A percentile compares a stretch with the other conserved stretches of the same genome.
Evolutionary conservation across 1,140 invertebrate species (phyloP).

Genomic region (Mactra quadrangularis): DNA sequence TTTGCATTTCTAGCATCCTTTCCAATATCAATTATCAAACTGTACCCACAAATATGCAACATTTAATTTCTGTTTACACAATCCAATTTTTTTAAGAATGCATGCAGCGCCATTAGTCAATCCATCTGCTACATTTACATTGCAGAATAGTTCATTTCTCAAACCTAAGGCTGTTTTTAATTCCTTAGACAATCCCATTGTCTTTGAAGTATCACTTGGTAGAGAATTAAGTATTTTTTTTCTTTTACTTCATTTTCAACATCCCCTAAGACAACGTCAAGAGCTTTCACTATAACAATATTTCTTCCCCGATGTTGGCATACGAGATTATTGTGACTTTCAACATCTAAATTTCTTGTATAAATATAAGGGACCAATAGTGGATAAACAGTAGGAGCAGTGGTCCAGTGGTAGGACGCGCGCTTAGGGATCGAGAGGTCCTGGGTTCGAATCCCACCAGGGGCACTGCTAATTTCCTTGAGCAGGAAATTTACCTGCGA

Average conservation of each 20-base stretch:
- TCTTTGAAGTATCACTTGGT: constrained; percentile 20
- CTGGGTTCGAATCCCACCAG: no score
- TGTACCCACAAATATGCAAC: constrained; percentile 38
- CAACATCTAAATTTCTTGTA: constrained; percentile 3
- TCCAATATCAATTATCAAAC: constrained; percentile 43
- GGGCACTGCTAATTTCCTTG: no score
- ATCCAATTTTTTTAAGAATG: constrained; percentile 14
- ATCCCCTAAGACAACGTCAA: constrained; percentile 52
- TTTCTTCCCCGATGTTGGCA: neutral
- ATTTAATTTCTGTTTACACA: constrained; percentile 18
- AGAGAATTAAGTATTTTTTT: constrained; percentile 7
- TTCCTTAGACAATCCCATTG: constrained; percentile 32
- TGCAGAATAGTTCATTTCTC: constrained; percentile 37
- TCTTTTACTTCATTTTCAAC: constrained; percentile 48
- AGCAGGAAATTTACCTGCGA: no score
- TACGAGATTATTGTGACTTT: neutral
- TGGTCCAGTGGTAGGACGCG: no score
- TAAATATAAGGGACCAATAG: neutral
- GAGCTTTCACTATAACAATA: constrained; percentile 37
- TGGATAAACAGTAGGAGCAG: neutral
- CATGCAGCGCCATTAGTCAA: constrained; percentile 41
- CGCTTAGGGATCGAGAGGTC: no score
- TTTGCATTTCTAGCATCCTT: constrained; percentile 9
- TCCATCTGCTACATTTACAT: constrained; percentile 31
- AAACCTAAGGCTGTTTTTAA: constrained; percentile 33